phyloP scores from a whole-genome alignment of 1,140 invertebrate genomes.

The Pogonomyrmex barbatus region DNA sequence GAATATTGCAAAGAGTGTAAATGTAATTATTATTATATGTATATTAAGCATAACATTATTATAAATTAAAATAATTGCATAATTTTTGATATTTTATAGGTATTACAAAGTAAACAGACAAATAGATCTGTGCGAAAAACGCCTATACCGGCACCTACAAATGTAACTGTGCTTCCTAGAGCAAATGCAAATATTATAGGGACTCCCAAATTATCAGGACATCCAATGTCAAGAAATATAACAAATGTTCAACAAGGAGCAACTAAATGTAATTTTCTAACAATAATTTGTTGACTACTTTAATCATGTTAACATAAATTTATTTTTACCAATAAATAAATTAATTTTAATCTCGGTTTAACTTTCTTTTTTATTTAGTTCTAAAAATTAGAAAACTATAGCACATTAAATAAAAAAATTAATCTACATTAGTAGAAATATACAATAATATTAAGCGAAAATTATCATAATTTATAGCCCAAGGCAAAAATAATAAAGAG shows the following conservation, averaged over 20 bases:
- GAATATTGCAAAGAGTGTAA: constrained; percentile 58
- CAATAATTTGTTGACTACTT: constrained; percentile 14
- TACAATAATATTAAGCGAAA: not conserved
- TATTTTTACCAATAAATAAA: no score
- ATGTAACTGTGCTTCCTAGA: constrained; percentile 31
- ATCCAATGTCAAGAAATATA: constrained; percentile 54
- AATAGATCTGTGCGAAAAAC: constrained; percentile 67
- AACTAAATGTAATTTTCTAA: constrained; percentile 57
- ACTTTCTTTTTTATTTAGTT: no score
- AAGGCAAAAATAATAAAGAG: constrained; percentile 67
- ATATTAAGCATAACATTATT: not conserved
- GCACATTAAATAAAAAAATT: no score
- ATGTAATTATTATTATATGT: constrained; percentile 24
- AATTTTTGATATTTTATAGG: not conserved
- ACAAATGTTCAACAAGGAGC: constrained; percentile 51
- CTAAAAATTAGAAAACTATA: no score
- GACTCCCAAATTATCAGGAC: constrained; percentile 69
- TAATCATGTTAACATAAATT: not conserved
- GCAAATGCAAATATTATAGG: constrained; percentile 26
- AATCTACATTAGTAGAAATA: no score
- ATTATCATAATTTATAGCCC: constrained; percentile 48
- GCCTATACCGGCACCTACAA: constrained; percentile 24
- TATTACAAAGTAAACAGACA: constrained; percentile 61
- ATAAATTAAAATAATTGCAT: not conserved
- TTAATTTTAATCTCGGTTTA: no score